Evolutionary conservation across 2,888 invertebrate species (phyloP).

Genomic region (Bellardia pandia): DNA sequence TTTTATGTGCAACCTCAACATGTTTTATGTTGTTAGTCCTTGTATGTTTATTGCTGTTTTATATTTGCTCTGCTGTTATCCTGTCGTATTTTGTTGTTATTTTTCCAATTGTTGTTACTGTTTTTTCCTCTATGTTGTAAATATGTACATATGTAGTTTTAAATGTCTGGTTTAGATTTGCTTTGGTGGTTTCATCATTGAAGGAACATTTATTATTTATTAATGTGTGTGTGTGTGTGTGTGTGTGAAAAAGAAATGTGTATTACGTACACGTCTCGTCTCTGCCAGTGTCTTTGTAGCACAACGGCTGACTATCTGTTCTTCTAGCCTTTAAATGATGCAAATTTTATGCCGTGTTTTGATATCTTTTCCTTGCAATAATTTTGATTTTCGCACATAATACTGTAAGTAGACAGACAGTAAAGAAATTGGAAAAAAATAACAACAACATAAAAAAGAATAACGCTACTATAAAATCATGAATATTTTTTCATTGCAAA

Average conservation of each 20-base stretch:
- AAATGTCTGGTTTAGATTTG: slow-evolving; percentile 79
- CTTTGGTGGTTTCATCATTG: slow-evolving; percentile 75
- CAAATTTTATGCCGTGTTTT: slow-evolving; percentile 72
- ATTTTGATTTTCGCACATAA: slow-evolving; percentile 72
- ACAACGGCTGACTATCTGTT: slow-evolving; percentile 50
- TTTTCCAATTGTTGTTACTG: slow-evolving; percentile 55
- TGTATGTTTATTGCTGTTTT: neutral
- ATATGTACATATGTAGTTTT: slow-evolving; percentile 49
- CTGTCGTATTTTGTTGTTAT: slow-evolving; percentile 49
- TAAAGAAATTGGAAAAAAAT: slow-evolving; percentile 24
- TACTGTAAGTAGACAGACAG: slow-evolving; percentile 59
- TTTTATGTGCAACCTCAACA: slow-evolving; percentile 64
- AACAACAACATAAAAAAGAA: slow-evolving; percentile 33
- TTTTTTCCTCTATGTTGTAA: slow-evolving; percentile 31
- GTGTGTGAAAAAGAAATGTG: slow-evolving; percentile 53
- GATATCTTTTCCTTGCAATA: slow-evolving; percentile 70
- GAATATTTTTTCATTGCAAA: slow-evolving; percentile 67
- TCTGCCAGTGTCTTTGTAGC: slow-evolving; percentile 36
- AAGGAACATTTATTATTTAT: slow-evolving; percentile 75
- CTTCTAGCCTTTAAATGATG: slow-evolving; percentile 65
- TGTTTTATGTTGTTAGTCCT: slow-evolving; percentile 58
- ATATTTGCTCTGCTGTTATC: slow-evolving; percentile 28
- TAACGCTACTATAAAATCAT: slow-evolving; percentile 48
- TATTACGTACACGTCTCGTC: slow-evolving; percentile 26
- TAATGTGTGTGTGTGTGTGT: slow-evolving; percentile 58